A percentile compares a stretch with the other conserved stretches of the same genome.
These are phyloP conservation scores for Plagodis dolabraria DNA, from an alignment of 2,888 invertebrate genomes.

Conservation along the genomic window DNA sequence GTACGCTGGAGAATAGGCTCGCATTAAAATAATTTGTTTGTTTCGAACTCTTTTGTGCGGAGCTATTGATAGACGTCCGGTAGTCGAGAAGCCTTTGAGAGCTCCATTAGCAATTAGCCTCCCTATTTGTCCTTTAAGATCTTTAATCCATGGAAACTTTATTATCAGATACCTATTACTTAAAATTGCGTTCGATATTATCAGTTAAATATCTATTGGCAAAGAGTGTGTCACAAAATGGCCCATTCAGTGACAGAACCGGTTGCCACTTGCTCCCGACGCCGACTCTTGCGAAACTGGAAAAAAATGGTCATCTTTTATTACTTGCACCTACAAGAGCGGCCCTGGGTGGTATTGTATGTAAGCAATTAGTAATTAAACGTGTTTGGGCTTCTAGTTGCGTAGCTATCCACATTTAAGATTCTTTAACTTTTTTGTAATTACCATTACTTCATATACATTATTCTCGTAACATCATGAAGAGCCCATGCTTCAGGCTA, in stretches of 20 bases:
- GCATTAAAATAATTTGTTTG: constrained; percentile 54
- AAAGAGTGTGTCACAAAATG: constrained; percentile 54
- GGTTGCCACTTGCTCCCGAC: constrained; percentile 66
- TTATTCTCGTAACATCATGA: neutral
- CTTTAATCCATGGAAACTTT: constrained; percentile 6
- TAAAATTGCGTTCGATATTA: constrained; percentile 48
- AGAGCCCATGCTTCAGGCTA: constrained; percentile 2
- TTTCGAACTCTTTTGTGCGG: constrained; percentile 46
- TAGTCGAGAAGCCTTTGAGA: constrained; percentile 10
- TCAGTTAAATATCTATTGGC: constrained; percentile 54
- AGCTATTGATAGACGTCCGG: constrained; percentile 32
- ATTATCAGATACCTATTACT: constrained; percentile 7
- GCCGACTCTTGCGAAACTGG: constrained; percentile 71
- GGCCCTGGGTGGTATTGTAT: constrained; percentile 37
- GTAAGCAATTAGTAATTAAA: constrained; percentile 52
- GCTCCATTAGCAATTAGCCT: constrained; percentile 7
- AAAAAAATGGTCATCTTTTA: constrained; percentile 60
- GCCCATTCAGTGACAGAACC: constrained; percentile 68
- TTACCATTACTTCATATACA: neutral
- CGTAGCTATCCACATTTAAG: constrained; percentile 7
- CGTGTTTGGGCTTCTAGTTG: constrained; percentile 42
- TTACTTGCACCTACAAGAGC: constrained; percentile 55
- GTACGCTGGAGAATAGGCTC: constrained; percentile 49
- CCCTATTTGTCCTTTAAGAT: constrained; percentile 21
- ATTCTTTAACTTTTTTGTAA: no score